Base-by-base conservation (phyloP, 2,797 vertebrate species). In the Allobates femoralis region DNA sequence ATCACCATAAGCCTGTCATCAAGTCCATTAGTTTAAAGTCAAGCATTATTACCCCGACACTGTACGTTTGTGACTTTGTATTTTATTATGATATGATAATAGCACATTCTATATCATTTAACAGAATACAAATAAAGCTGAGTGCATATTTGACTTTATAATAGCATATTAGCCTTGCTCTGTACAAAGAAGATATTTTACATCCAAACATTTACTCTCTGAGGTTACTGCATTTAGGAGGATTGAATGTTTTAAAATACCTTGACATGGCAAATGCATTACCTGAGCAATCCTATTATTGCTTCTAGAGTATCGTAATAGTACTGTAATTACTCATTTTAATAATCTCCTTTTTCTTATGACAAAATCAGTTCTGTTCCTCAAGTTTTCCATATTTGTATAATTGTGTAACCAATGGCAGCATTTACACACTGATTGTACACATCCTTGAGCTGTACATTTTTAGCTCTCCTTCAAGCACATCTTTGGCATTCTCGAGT, bases 1-100 rank as follows among this genome's bases (percentile, higher is more conserved):
- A 86, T 75, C 66, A 71, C 85, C 85, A 74, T 81, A 74, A 80
- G 67, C 67, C 41, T 86, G 85, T 75, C 67, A 81, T 66, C 46
- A 76, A 76, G 80, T 34, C 71, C 79, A 86, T 86, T 86, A 81
- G 71, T 66, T 26, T 82, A 66, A 66, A 66, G 69, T 82, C 79
- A 86, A 82, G 85, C 85, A 74, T 67, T 86, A 81, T 86, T 86
- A 86, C 58, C 50, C 46, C 23, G 60, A 14, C 16, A 34, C 71
- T 76, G 58, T 3, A 37, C 62, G 15, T n/a, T 58, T 79, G 32
- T 41, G 62, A 79, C 78, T 76, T 79, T 83, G 71, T 64, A 37
- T 73, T 41, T 62, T 55, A 51, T 64, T 32, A 60, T 80, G 53
- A 32, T 79, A 55, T 85, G 28, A 85, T 66, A 41, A 79, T 79